Percentiles rank a stretch among this genome's conserved stretches.
phyloP scores from a whole-genome alignment of 92 coral and sea anemone genomes.

The Porites divaricata region DNA sequence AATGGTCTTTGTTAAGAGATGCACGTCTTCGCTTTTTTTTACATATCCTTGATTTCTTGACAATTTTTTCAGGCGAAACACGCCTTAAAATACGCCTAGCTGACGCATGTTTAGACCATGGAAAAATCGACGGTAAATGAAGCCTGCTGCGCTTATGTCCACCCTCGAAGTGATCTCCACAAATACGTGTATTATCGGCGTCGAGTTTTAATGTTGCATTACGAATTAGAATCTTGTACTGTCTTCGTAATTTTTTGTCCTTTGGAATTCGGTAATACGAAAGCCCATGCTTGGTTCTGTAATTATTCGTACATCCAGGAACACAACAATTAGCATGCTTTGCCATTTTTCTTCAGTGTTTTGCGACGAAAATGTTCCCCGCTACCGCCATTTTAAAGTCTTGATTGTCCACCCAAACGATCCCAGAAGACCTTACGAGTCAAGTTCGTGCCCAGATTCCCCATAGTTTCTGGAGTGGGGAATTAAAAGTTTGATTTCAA shows the following conservation, averaged over 20 bases:
- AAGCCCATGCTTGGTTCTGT: no score
- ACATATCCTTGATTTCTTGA: no score
- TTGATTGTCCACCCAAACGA: slow-evolving; percentile 13
- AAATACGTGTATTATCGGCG: slow-evolving; percentile 33
- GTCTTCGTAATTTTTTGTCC: no score
- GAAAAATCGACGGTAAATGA: slow-evolving; percentile 50
- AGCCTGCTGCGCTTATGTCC: slow-evolving; percentile 32
- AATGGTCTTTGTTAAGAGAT: no score
- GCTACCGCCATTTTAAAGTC: slow-evolving; percentile 29
- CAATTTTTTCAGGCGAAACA: no score
- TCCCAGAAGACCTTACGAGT: slow-evolving; percentile 22
- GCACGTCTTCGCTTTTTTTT: slow-evolving; percentile 5
- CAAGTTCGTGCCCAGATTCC: slow-evolving; percentile 22
- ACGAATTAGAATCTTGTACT: background rate
- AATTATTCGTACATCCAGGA: no score
- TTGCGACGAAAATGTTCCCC: no score
- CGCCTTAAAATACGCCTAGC: no score
- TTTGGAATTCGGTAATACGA: no score
- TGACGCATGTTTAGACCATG: slow-evolving; percentile 23
- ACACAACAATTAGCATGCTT: no score
- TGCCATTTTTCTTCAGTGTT: no score
- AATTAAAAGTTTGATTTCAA: no score
- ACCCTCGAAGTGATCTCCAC: slow-evolving; percentile 35
- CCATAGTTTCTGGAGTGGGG: slow-evolving; percentile 23
- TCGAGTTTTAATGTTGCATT: slow-evolving; percentile 39